phyloP scores from a whole-genome alignment of 2,797 vertebrate species.

The Limosa lapponica region DNA sequence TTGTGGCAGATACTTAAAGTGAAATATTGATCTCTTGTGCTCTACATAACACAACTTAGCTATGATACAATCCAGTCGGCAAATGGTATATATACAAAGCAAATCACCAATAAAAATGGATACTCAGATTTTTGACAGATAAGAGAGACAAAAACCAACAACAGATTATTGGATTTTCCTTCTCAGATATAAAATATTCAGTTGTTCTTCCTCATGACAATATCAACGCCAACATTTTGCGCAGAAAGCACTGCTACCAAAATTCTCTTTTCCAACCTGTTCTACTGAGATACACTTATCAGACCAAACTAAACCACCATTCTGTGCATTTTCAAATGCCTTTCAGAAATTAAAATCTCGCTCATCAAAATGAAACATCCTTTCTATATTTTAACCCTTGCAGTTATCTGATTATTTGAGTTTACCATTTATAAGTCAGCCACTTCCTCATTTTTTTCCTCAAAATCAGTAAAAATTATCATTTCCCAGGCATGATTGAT shows the following conservation, averaged over 20 bases:
- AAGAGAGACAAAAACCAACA: not conserved
- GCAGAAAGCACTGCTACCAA: not conserved
- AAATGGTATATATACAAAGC: not conserved
- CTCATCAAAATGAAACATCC: not conserved
- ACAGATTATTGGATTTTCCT: not conserved
- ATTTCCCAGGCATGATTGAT: not conserved
- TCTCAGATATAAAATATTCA: not conserved
- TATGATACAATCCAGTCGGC: not conserved
- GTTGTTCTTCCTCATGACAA: not conserved
- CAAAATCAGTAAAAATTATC: not conserved
- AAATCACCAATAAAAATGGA: not conserved
- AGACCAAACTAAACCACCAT: not conserved
- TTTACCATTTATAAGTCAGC: not conserved
- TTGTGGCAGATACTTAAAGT: constrained; percentile 47
- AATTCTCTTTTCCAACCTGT: not conserved
- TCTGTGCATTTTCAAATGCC: not conserved
- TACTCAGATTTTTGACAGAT: not conserved
- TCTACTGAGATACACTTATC: not conserved
- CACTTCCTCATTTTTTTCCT: not conserved
- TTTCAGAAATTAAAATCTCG: not conserved
- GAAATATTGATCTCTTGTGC: not conserved
- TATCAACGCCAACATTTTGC: not conserved
- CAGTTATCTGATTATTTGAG: not conserved
- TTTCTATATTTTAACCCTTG: not conserved
- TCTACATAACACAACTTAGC: accelerated